phyloP scores from a whole-genome alignment of 37 sponge, comb jelly and placozoan genomes.

The Amphimedon queenslandica region DNA sequence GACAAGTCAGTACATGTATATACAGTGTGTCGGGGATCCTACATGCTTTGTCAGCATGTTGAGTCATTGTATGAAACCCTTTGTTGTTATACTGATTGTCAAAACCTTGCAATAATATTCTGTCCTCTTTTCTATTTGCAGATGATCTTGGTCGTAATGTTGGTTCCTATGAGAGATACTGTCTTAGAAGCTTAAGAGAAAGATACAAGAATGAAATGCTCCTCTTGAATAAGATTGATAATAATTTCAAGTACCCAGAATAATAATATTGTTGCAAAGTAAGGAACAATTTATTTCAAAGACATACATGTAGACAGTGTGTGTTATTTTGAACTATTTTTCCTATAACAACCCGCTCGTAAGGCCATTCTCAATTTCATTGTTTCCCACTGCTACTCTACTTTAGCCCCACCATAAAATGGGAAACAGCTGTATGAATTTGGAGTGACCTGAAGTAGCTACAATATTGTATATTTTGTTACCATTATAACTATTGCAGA shows the following conservation, averaged over 20 bases:
- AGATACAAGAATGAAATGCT: not conserved
- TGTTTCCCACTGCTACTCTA: too few relatives aligned
- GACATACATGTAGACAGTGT: too few relatives aligned
- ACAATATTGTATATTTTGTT: too few relatives aligned
- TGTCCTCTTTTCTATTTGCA: not conserved
- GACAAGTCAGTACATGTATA: slow-evolving; percentile 3
- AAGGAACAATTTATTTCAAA: not conserved
- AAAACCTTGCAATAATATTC: not conserved
- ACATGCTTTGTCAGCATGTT: too few relatives aligned
- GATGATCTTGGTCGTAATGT: slow-evolving; percentile 4
- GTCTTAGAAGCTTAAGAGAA: not conserved
- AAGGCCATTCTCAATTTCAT: too few relatives aligned
- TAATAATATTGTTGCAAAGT: not conserved
- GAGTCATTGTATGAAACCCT: not conserved
- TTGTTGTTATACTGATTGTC: not conserved
- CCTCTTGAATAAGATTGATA: not conserved
- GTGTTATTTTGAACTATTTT: too few relatives aligned
- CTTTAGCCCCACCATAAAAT: too few relatives aligned
- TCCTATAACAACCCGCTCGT: too few relatives aligned
- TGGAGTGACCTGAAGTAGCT: too few relatives aligned
- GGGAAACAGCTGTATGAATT: too few relatives aligned
- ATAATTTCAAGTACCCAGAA: not conserved
- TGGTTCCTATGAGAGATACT: slow-evolving; percentile 5
- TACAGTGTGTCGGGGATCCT: too few relatives aligned
- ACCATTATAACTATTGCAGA: too few relatives aligned